phyloP scores from a whole-genome alignment of 2,113 vertebrate species.

The Tylochromis polylepis region DNA sequence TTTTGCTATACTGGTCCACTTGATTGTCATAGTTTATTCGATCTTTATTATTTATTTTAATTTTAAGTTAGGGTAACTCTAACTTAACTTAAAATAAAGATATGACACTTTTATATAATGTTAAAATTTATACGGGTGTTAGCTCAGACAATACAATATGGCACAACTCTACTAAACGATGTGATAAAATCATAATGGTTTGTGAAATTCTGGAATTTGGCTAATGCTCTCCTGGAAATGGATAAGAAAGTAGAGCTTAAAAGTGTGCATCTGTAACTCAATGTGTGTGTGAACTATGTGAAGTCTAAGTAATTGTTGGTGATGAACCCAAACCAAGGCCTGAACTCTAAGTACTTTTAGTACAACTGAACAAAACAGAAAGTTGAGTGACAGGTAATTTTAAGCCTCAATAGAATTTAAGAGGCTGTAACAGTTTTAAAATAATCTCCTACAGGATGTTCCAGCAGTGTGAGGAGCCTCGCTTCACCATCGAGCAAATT shows the following conservation, averaged over 20 bases:
- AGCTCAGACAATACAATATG: background rate
- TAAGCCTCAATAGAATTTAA: background rate
- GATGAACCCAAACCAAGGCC: too few species aligned
- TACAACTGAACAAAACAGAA: background rate
- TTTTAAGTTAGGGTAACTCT: too few species aligned
- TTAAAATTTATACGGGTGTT: background rate
- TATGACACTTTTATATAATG: background rate
- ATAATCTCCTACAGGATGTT: conserved; percentile 88
- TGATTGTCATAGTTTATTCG: too few species aligned
- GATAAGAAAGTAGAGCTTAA: too few species aligned
- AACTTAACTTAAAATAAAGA: too few species aligned
- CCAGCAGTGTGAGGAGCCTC: conserved; percentile 97
- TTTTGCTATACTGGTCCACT: too few species aligned
- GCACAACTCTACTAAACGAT: background rate
- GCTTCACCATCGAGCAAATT: conserved; percentile 99
- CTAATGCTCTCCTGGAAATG: too few species aligned
- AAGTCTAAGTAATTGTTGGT: too few species aligned
- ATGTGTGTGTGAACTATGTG: too few species aligned
- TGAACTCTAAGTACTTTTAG: background rate
- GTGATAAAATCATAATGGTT: too few species aligned
- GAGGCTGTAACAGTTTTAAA: background rate
- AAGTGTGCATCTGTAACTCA: too few species aligned
- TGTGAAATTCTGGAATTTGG: background rate
- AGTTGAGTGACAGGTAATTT: background rate
- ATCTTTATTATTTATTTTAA: too few species aligned